Base-by-base conservation (phyloP, 2,797 vertebrate species). In the Onychomys torridus region DNA sequence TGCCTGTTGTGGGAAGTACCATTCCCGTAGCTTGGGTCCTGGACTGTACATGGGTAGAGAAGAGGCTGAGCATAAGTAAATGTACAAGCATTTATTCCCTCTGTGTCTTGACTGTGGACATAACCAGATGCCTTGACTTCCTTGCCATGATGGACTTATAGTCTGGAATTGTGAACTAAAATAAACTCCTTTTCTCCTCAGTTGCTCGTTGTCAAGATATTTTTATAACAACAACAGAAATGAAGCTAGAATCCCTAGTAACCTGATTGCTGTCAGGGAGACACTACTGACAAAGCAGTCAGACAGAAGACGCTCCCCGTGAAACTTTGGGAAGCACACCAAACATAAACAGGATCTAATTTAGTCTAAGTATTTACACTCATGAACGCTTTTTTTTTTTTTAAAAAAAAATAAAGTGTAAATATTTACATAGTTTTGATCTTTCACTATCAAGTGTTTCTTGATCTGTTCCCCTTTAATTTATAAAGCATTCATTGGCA, bases 381-480 rank as follows among this genome's bases (percentile, higher is more conserved):
- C 43, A 2, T 65, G 23, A 1, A 32, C 78, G 14, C 4, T 82
- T 93, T 95, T 90, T 94, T 84, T 52, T 82, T 93, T 95, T 90
- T 94, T 84, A 13, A 52, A 6, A 16, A 40, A 27, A n/a, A 32
- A 25, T 21, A 79, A 88, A 96, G 59, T 77, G 32, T 63, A 46
- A 93, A 61, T 69, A 91, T 91, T 85, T 89, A 71, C 63, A 5
- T 94, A 87, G 81, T 25, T 46, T 77, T 8, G 0, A 32, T 1
- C 1, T 37, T 90, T 96, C 49, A 88, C 23, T 77, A 37, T 88
- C 12, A 92, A 94, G 29, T 2, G 21, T 59, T 87, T 85, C 37
- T 93, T 97, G 37, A 40, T 59, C 61, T 88, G 78, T 93, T 79
- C 85, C 79, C 29, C n/a, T 86, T 81, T 83, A 77, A 83, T 76